phyloP scores from a whole-genome alignment of 2,113 vertebrate genomes.

The Camelus dromedarius region DNA sequence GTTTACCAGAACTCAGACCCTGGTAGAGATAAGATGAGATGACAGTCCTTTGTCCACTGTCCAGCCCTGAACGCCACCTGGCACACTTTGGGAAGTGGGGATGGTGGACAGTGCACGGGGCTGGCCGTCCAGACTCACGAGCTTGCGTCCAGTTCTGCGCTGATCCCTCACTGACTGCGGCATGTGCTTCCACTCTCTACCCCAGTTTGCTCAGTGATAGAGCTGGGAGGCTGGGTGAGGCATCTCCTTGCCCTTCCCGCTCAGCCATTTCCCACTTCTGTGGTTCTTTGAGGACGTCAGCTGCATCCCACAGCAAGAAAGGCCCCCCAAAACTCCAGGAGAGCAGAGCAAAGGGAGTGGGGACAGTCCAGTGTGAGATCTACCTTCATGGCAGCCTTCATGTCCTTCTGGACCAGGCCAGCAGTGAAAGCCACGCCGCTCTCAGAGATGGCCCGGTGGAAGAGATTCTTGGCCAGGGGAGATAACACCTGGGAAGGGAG shows the following conservation, averaged over 20 bases:
- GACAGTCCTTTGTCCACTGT: background rate
- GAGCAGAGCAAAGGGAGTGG: fast-evolving
- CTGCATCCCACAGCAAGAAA: fast-evolving
- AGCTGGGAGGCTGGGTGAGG: background rate
- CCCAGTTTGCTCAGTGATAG: background rate
- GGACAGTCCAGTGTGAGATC: background rate
- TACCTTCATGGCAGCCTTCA: conserved; percentile 25
- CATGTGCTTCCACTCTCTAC: too few species aligned
- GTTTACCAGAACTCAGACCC: background rate
- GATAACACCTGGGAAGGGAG: conserved; percentile 84
- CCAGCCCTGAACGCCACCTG: fast-evolving
- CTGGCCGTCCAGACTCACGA: fast-evolving
- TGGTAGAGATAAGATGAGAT: background rate
- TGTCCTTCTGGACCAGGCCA: background rate
- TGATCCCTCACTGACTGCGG: fast-evolving
- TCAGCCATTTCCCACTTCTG: background rate
- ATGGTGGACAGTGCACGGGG: too few species aligned
- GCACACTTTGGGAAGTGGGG: too few species aligned
- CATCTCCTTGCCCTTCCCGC: background rate
- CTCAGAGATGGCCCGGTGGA: conserved; percentile 90
- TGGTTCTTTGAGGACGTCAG: too few species aligned
- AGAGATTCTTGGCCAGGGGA: conserved; percentile 87
- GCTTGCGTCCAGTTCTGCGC: background rate
- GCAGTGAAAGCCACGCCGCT: conserved; percentile 82
- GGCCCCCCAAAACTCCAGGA: background rate